These are phyloP conservation scores for Spatulosminthurus flaviceps DNA, from an alignment of 2,888 invertebrate species.

Conservation along the genomic window DNA sequence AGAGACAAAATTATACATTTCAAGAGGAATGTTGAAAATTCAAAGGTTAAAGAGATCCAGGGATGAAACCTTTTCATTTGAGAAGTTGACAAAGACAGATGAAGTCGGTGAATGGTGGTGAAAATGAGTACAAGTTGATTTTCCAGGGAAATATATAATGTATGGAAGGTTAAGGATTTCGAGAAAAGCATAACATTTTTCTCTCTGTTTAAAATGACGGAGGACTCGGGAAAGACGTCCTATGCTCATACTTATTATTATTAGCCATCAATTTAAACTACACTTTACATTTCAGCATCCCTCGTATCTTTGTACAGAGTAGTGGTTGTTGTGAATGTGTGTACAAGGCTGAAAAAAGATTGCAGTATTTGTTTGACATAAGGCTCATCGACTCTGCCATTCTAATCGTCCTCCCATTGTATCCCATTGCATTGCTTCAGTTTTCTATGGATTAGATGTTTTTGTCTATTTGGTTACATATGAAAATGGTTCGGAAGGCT, in stretches of 20 bases:
- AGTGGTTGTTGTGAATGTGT: not conserved
- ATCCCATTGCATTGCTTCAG: slow-evolving; percentile 28
- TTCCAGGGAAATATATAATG: not conserved
- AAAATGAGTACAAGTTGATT: slow-evolving; percentile 47
- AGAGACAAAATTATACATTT: not conserved
- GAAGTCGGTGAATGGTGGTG: slow-evolving; percentile 50
- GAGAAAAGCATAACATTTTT: not conserved
- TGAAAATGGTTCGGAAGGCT: slow-evolving; percentile 26
- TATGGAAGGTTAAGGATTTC: not conserved
- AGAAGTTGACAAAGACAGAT: slow-evolving; percentile 49
- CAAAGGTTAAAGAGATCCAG: too few species aligned
- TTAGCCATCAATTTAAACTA: slow-evolving; percentile 51
- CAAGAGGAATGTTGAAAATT: slow-evolving; percentile 1
- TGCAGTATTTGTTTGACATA: slow-evolving; percentile 49
- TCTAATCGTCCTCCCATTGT: slow-evolving; percentile 49
- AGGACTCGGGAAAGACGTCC: slow-evolving; percentile 18
- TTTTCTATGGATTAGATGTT: slow-evolving; percentile 10
- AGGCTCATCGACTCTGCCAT: slow-evolving; percentile 47
- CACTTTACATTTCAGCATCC: slow-evolving; percentile 26
- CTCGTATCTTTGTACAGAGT: not conserved
- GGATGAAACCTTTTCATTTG: not conserved
- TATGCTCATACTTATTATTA: slow-evolving; percentile 47
- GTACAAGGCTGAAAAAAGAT: slow-evolving; percentile 9
- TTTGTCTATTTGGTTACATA: not conserved
- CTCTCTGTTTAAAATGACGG: slow-evolving; percentile 35